Conservation (phyloP, 1,140 invertebrate genomes). For the Chironomus tepperi region DNA sequence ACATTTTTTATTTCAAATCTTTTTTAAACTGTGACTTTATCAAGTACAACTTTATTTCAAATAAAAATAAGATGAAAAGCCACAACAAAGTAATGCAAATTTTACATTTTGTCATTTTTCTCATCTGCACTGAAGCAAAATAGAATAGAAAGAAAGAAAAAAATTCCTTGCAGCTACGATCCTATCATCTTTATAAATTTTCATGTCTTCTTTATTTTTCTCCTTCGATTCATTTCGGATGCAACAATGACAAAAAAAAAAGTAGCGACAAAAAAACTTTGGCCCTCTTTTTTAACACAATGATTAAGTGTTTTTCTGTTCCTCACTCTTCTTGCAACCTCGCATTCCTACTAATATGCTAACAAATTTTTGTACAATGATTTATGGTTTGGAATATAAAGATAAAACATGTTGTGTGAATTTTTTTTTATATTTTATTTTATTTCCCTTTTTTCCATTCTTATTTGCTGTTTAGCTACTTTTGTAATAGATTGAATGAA, state of each 20-base stretch:
- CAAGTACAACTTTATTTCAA: no score
- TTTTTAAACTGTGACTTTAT: no score
- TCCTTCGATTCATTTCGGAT: background rate
- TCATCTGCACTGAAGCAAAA: no score
- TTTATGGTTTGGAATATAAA: constrained; percentile 21
- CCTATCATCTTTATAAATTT: no score
- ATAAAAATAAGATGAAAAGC: no score
- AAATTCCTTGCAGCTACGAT: no score
- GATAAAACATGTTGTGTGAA: constrained; percentile 20
- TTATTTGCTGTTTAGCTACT: background rate
- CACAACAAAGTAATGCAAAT: no score
- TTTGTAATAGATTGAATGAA: background rate
- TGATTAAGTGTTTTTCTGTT: constrained; percentile 21
- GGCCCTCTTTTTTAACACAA: background rate
- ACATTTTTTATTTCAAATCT: no score
- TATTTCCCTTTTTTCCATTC: background rate
- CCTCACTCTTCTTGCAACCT: background rate
- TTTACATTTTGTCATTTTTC: no score
- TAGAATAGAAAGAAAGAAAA: no score
- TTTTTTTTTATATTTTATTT: no score
- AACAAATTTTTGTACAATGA: constrained; percentile 2
- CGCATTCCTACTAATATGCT: constrained; percentile 18
- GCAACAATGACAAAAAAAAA: background rate
- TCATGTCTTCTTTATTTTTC: no score
- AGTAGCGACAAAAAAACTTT: background rate